phyloP scores from a whole-genome alignment of 2,113 vertebrate species.

The Cyanistes caeruleus region DNA sequence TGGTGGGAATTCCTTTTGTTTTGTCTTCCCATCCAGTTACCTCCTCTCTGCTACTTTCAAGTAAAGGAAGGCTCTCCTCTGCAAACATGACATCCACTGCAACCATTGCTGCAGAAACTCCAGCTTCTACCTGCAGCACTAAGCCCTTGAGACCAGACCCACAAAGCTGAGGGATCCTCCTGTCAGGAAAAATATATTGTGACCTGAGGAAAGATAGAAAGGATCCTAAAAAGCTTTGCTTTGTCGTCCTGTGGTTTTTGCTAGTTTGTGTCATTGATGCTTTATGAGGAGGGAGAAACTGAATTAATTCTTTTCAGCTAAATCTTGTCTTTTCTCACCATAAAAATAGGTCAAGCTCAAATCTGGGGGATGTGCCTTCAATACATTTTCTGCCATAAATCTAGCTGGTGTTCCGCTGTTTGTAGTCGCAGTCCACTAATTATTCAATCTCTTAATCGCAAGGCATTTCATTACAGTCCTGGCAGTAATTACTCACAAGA shows the following conservation, averaged over 20 bases:
- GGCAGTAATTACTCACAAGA: not conserved
- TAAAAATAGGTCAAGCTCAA: constrained; percentile 6
- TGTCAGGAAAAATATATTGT: not conserved
- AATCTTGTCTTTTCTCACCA: not conserved
- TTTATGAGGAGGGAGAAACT: not conserved
- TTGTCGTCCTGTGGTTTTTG: not conserved
- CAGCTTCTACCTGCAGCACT: not conserved
- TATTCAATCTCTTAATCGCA: not conserved
- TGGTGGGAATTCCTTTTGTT: not conserved
- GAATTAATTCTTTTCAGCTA: not conserved
- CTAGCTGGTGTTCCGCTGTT: not conserved
- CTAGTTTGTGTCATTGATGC: not conserved
- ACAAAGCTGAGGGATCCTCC: not conserved
- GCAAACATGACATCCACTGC: not conserved
- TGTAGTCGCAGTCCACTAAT: not conserved
- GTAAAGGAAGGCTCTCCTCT: not conserved
- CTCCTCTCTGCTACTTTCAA: not conserved
- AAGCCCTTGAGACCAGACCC: not conserved
- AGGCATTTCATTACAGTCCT: not conserved
- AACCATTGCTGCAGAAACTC: not conserved
- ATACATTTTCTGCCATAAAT: not conserved
- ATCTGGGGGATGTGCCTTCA: not conserved
- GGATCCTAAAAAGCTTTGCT: not conserved
- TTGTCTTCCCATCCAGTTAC: not conserved
- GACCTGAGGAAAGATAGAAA: not conserved